phyloP scores from a whole-genome alignment of 2,113 vertebrate species.

The Neotoma lepida region DNA sequence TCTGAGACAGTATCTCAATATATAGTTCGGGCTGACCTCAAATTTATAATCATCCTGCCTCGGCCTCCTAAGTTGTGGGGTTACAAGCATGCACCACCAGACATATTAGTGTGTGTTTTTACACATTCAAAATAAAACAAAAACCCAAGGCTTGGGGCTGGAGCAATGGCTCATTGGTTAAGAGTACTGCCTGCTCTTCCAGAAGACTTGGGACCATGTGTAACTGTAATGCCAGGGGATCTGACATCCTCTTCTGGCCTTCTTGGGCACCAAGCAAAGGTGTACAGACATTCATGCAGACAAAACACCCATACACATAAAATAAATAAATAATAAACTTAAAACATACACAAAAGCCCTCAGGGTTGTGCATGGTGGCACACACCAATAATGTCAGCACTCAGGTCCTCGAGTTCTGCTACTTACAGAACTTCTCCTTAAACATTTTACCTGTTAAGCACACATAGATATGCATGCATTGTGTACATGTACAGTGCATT shows the following conservation, averaged over 20 bases:
- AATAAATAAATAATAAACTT: background rate
- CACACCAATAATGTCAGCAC: background rate
- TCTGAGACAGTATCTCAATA: background rate
- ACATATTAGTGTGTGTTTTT: background rate
- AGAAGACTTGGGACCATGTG: background rate
- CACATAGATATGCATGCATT: background rate
- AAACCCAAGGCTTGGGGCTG: background rate
- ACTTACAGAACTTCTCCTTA: constrained; percentile 31
- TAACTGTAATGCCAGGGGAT: background rate
- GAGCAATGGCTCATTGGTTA: background rate
- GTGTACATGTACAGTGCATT: background rate
- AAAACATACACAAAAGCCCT: background rate
- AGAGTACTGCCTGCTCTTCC: background rate
- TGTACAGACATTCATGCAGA: background rate
- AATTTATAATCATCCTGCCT: background rate
- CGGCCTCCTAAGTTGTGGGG: background rate
- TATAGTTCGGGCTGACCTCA: background rate
- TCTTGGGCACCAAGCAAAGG: background rate
- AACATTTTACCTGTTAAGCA: constrained; percentile 43
- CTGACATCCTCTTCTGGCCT: background rate
- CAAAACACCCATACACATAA: background rate
- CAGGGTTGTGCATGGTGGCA: background rate
- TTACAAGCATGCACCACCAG: background rate
- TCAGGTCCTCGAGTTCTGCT: background rate
- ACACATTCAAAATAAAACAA: background rate